Conservation (phyloP, 2,113 vertebrate species). For the Hoplias malabaricus region DNA sequence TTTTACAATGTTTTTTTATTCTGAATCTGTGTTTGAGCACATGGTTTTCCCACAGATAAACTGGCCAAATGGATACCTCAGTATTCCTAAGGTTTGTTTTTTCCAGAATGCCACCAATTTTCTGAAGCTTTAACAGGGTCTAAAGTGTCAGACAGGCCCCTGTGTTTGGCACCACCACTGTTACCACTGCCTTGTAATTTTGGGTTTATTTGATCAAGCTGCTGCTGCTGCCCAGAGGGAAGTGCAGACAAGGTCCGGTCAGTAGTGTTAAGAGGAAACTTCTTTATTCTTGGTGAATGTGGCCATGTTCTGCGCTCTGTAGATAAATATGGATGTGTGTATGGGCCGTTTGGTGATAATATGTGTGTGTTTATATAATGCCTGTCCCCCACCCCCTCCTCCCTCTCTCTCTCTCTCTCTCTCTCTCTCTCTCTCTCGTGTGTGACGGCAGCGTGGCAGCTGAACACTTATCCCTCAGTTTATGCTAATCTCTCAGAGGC, state of each 20-base stretch:
- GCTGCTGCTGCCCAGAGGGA: not conserved
- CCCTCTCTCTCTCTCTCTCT: too few relatives aligned
- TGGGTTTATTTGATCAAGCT: not conserved
- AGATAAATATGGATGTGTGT: not conserved
- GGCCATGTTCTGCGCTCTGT: not conserved
- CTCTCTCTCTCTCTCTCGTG: constrained; percentile 3
- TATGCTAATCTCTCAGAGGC: constrained; percentile 62
- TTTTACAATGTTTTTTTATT: not conserved
- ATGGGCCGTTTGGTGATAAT: constrained; percentile 22
- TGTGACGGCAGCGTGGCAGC: not conserved
- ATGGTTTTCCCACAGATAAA: not conserved
- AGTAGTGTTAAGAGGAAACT: not conserved
- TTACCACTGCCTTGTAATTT: not conserved
- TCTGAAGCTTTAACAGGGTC: not conserved
- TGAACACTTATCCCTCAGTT: constrained; percentile 53
- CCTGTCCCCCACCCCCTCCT: too few relatives aligned
- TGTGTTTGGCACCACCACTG: not conserved
- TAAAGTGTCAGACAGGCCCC: not conserved
- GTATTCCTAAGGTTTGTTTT: not conserved
- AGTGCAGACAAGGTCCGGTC: not conserved
- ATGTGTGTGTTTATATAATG: constrained; percentile 18
- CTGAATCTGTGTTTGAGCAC: not conserved
- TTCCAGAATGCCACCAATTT: too few relatives aligned
- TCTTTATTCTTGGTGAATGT: not conserved
- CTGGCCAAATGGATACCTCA: not conserved